phyloP scores from a whole-genome alignment of 2,888 invertebrate species.

The Antheraea assamensis region DNA sequence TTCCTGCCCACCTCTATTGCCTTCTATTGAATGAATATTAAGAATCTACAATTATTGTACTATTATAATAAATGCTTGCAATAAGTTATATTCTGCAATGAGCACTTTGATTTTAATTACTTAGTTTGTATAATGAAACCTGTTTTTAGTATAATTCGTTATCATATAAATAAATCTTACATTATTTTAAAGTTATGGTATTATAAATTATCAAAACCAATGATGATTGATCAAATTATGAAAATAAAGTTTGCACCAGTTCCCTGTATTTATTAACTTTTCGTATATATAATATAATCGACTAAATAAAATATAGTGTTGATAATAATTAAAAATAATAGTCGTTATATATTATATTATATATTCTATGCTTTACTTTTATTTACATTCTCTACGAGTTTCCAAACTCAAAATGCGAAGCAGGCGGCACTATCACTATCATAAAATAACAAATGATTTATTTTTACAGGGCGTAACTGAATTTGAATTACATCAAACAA shows the following conservation, averaged over 20 bases:
- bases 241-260: too few relatives aligned
- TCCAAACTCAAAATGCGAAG: background rate
- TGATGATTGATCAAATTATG: too few relatives aligned
- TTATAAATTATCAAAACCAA: too few relatives aligned
- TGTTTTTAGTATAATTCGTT: background rate
- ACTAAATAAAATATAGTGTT: background rate
- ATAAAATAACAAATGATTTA: background rate
- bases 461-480: background rate
- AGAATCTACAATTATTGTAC: conserved; percentile 9
- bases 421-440: background rate
- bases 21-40: conserved; percentile 18
- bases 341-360: too few relatives aligned
- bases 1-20: conserved; percentile 47
- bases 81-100: background rate
- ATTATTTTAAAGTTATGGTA: too few relatives aligned
- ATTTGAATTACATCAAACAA: too few relatives aligned
- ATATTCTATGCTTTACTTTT: background rate
- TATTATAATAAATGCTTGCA: background rate
- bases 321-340: too few relatives aligned
- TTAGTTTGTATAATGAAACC: background rate
- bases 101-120: background rate
- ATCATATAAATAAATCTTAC: background rate
- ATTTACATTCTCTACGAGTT: background rate
- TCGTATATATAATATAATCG: background rate
- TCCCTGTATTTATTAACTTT: background rate